Evolutionary conservation across 1,140 invertebrate species (phyloP), one percentile per base, ranked within the genome.

Genomic region (Copidosoma floridanum): DNA sequence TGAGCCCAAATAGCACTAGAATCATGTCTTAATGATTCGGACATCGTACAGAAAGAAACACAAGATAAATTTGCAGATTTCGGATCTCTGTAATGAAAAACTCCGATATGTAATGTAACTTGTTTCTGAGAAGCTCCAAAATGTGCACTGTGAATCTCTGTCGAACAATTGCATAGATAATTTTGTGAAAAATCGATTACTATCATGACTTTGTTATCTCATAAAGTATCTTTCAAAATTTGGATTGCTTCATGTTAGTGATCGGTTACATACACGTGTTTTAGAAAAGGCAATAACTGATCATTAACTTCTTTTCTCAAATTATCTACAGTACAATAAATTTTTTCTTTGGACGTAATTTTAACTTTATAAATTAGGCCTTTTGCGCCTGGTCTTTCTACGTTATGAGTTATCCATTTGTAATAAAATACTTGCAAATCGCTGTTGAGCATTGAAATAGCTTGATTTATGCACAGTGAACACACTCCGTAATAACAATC

Each of bases 131-230:
- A 54, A 5, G 52, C 52, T 18, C 52, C 52, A 16, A 32, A 54
- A 18, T 54, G 52, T 14, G 7, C 24, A 35, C 38, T 43, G 3
- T 54, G 38, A 41, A 54, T 43, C 35, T 54, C 52, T n/a, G 4
- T 26, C 1, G 37, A 3, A 54, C 27, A 41, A 27, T 54, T 54
- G 11, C 37, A 24, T 12, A 38, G 12, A 27, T 54, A 54, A 18
- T 54, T 54, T 43, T 54, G 21, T 20, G 52, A 54, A 27, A 54
- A 54, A 41, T 54, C 52, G n/a, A 54, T 24, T 26, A 32, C 16
- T 14, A 41, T 20, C 12, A 54, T 21, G 10, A 37, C 38, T 54
- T 54, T 38, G 27, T 54, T 8, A 18, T 24, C 4, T 14, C 18
- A 26, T 2, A 54, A 27, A 54, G 12, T 41, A 4, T 54, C 35